Evolutionary conservation across 2,113 vertebrate genomes (phyloP).

Genomic region (Pelusios castaneus): DNA sequence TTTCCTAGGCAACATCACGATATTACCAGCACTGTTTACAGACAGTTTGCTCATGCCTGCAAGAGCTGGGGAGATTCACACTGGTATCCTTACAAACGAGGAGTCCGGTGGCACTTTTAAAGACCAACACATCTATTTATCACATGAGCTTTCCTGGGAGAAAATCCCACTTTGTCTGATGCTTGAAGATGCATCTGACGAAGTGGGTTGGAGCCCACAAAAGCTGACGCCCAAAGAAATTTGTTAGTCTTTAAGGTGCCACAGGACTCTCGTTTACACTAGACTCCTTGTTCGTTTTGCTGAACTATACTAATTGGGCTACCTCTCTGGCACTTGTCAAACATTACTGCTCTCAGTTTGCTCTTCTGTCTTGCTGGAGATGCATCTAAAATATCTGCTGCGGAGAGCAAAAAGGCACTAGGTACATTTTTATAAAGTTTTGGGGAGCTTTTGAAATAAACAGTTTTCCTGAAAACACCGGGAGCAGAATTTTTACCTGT

Average conservation of each 20-base stretch:
- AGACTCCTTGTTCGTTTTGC: too few species aligned
- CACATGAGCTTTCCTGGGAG: too few species aligned
- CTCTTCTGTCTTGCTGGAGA: background rate
- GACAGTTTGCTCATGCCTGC: rapidly evolving
- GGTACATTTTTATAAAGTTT: background rate
- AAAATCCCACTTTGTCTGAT: too few species aligned
- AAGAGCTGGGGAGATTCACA: background rate
- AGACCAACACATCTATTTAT: too few species aligned
- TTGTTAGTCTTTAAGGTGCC: too few species aligned
- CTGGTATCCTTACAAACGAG: rapidly evolving
- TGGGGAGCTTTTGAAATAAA: background rate
- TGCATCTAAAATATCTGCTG: background rate
- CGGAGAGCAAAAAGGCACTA: background rate
- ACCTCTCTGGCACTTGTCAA: too few species aligned
- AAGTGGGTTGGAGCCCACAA: too few species aligned
- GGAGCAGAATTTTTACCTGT: background rate
- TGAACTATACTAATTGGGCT: too few species aligned
- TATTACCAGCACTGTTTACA: background rate
- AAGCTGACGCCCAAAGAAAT: too few species aligned
- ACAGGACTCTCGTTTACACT: too few species aligned
- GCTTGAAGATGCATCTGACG: too few species aligned
- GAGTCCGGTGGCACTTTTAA: too few species aligned
- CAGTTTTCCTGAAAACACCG: background rate
- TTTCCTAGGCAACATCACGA: background rate
- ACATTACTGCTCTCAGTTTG: rapidly evolving